Percentiles rank a stretch among this genome's conserved stretches.
phyloP scores from a whole-genome alignment of 1,140 invertebrate species.

The Anoplolepis gracilipes region DNA sequence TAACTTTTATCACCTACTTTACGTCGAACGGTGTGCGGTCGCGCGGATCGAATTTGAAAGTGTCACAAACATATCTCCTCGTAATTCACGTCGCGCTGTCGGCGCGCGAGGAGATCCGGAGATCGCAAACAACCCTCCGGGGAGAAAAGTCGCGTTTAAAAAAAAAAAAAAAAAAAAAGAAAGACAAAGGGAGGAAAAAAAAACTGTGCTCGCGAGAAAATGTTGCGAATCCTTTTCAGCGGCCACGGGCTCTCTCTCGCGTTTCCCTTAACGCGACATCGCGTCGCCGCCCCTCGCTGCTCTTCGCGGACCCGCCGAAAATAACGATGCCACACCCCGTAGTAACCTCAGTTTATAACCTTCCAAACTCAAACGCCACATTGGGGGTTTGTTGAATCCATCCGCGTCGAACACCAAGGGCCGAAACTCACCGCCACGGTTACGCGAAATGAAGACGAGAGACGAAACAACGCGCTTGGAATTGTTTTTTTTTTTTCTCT shows the following conservation, averaged over 20 bases:
- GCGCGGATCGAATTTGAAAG: slow-evolving; percentile 28
- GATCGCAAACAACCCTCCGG: too few relatives aligned
- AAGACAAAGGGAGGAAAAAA: neutral
- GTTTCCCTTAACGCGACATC: neutral
- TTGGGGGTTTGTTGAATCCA: slow-evolving; percentile 69
- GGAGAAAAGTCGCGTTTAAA: neutral
- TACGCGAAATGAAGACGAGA: slow-evolving; percentile 58
- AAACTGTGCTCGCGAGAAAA: neutral
- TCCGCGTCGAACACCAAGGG: slow-evolving; percentile 36
- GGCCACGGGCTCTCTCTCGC: neutral
- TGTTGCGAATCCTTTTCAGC: neutral
- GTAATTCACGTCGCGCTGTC: neutral
- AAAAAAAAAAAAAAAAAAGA: neutral
- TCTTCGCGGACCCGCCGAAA: slow-evolving; percentile 26
- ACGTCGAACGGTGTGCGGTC: slow-evolving; percentile 53
- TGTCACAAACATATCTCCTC: slow-evolving; percentile 32
- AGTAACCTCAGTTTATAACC: slow-evolving; percentile 82
- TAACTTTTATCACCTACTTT: slow-evolving; percentile 15
- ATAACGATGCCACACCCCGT: slow-evolving; percentile 83
- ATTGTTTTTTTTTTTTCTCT: slow-evolving; percentile 56
- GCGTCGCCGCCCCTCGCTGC: neutral
- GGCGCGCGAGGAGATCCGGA: neutral
- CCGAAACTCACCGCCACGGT: slow-evolving; percentile 57
- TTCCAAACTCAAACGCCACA: slow-evolving; percentile 81
- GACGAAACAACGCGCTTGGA: neutral